Evolutionary conservation across 2,888 invertebrate genomes (phyloP).

Genomic region (Nomada flava): DNA sequence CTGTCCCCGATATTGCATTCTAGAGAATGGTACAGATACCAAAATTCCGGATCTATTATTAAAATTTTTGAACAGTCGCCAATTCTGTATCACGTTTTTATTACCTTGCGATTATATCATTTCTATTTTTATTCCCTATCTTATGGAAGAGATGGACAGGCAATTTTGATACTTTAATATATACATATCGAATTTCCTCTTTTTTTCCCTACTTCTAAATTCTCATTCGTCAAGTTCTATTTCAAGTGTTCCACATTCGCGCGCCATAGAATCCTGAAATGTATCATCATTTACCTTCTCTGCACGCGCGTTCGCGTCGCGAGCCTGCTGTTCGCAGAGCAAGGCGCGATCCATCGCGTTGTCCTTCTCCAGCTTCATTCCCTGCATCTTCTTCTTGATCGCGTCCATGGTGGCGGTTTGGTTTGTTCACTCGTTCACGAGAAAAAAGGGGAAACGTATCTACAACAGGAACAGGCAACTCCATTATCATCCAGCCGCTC

Average conservation of each 20-base stretch:
- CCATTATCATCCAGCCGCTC: slow-evolving; percentile 5
- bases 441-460: slow-evolving; percentile 66
- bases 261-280: not conserved
- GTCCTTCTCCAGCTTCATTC: slow-evolving; percentile 99
- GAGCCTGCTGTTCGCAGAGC: slow-evolving; percentile 98
- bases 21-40: not conserved
- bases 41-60: slow-evolving; percentile 38
- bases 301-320: slow-evolving; percentile 94
- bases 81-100: slow-evolving; percentile 45
- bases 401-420: slow-evolving; percentile 97
- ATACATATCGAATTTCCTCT: slow-evolving; percentile 22
- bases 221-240: not conserved
- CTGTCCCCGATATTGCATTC: no score
- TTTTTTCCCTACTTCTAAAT: not conserved
- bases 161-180: not conserved
- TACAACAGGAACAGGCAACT: slow-evolving; percentile 18
- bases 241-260: not conserved
- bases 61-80: slow-evolving; percentile 34
- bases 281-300: slow-evolving; percentile 87
- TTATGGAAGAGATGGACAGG: not conserved
- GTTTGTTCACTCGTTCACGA: slow-evolving; percentile 81
- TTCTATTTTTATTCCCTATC: slow-evolving; percentile 38
- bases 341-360: slow-evolving; percentile 99
- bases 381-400: slow-evolving; percentile 99
- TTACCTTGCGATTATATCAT: slow-evolving; percentile 27